phyloP scores from a whole-genome alignment of 2,113 vertebrate genomes.

The Protobothrops mucrosquamatus region DNA sequence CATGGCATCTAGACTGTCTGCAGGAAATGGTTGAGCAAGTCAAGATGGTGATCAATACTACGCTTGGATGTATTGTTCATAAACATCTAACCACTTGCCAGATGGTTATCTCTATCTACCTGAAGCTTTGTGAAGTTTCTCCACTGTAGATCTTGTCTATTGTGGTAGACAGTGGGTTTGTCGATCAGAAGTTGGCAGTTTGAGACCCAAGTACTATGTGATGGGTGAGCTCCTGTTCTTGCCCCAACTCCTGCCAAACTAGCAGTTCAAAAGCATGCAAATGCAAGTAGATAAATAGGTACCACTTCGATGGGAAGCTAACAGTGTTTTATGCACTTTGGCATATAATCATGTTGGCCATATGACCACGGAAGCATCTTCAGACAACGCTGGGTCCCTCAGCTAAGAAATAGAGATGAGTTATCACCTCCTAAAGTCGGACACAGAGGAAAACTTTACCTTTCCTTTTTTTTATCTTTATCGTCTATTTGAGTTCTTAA shows the following conservation, averaged over 20 bases:
- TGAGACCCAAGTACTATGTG: neutral
- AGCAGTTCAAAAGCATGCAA: neutral
- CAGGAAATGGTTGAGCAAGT: neutral
- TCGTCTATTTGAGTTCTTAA: slow-evolving; percentile 47
- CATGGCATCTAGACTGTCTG: neutral
- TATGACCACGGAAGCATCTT: neutral
- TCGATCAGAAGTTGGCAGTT: neutral
- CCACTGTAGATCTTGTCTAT: slow-evolving; percentile 42
- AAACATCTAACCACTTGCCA: neutral
- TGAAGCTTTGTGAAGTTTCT: slow-evolving; percentile 39
- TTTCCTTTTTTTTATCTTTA: neutral
- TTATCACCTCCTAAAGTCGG: neutral
- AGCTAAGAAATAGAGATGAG: neutral
- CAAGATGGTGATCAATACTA: neutral
- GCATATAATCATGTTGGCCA: slow-evolving; percentile 50
- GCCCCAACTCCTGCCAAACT: neutral
- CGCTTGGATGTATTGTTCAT: neutral
- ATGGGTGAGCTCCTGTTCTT: neutral
- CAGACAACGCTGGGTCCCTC: neutral
- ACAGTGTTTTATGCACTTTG: slow-evolving; percentile 45
- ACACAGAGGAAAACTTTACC: neutral
- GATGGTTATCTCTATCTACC: neutral
- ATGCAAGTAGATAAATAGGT: neutral
- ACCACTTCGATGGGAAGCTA: neutral
- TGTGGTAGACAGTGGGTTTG: slow-evolving; percentile 42